Evolutionary conservation across 2,888 invertebrate genomes (phyloP).

Genomic region (Vesta saturnalis): DNA sequence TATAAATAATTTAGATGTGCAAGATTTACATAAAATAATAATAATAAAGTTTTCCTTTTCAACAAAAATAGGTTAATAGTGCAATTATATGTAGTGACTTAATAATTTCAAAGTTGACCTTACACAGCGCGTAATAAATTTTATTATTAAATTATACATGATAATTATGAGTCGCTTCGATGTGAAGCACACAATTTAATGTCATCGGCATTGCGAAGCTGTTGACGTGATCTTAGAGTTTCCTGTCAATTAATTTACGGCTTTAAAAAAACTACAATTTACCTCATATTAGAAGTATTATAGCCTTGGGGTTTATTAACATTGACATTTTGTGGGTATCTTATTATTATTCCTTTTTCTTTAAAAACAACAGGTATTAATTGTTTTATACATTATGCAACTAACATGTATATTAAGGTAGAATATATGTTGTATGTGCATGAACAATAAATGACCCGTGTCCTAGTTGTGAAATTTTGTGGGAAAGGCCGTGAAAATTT

Average conservation of each 20-base stretch:
- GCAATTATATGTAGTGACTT: slow-evolving; percentile 8
- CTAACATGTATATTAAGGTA: slow-evolving; percentile 3
- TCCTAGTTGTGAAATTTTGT: slow-evolving; percentile 34
- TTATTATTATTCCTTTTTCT: neutral
- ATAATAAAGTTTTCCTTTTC: neutral
- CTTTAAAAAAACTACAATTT: neutral
- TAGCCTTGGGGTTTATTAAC: slow-evolving; percentile 5
- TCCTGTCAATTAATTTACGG: slow-evolving; percentile 4
- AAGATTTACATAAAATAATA: neutral
- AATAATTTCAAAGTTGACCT: slow-evolving; percentile 8
- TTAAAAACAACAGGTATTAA: neutral
- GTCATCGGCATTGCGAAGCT: neutral
- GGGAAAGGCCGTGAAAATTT: slow-evolving; percentile 38
- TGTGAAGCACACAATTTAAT: neutral
- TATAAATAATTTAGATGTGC: too few relatives aligned
- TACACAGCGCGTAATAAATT: neutral
- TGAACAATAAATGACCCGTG: slow-evolving; percentile 20
- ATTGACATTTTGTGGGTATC: slow-evolving; percentile 8
- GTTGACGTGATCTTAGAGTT: neutral
- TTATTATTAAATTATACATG: neutral
- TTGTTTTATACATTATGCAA: slow-evolving; percentile 7
- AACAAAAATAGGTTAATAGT: slow-evolving; percentile 8
- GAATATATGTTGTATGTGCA: slow-evolving; percentile 16
- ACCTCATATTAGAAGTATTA: neutral
- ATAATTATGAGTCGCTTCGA: neutral